Conservation (phyloP, 2,113 vertebrate genomes). For the Brevimyrus niger region DNA sequence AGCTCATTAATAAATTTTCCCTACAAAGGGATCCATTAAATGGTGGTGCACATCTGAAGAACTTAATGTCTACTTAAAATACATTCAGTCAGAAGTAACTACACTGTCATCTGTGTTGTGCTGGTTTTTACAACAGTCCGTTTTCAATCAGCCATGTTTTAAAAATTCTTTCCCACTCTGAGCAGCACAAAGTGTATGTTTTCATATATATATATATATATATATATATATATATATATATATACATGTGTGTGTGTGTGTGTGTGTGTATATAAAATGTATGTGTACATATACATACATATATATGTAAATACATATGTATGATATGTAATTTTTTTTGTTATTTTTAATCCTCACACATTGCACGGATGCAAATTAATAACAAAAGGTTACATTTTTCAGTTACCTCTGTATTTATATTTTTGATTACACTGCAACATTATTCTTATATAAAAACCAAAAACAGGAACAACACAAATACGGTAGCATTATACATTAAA, state of each 20-base stretch:
- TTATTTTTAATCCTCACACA: slow-evolving; percentile 31
- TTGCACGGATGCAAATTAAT: slow-evolving; percentile 61
- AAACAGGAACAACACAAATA: slow-evolving; percentile 64
- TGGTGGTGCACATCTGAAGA: slow-evolving; percentile 33
- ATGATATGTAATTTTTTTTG: not conserved
- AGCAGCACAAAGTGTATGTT: slow-evolving; percentile 57
- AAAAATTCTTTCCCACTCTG: slow-evolving; percentile 61
- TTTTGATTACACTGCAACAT: slow-evolving; percentile 52
- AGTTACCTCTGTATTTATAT: slow-evolving; percentile 52
- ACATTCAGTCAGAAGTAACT: slow-evolving; percentile 71
- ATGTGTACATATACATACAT: not conserved
- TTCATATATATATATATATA: slow-evolving; percentile 28
- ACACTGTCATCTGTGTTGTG: slow-evolving; percentile 63
- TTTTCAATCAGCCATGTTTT: slow-evolving; percentile 78
- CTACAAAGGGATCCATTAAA: not conserved
- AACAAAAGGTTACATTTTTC: slow-evolving; percentile 55
- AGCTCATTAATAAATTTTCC: not conserved
- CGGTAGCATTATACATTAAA: slow-evolving; percentile 61
- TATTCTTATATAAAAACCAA: slow-evolving; percentile 55
- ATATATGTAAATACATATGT: slow-evolving; percentile 28
- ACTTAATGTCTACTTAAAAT: slow-evolving; percentile 61
- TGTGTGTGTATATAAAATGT: not conserved
- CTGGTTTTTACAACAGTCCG: slow-evolving; percentile 77
- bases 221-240: too few species aligned
- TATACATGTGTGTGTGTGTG: slow-evolving; percentile 27